Percentiles rank a stretch among this genome's conserved stretches.
phyloP scores from a whole-genome alignment of 2,113 vertebrate species.

The Nycticryphes semicollaris region DNA sequence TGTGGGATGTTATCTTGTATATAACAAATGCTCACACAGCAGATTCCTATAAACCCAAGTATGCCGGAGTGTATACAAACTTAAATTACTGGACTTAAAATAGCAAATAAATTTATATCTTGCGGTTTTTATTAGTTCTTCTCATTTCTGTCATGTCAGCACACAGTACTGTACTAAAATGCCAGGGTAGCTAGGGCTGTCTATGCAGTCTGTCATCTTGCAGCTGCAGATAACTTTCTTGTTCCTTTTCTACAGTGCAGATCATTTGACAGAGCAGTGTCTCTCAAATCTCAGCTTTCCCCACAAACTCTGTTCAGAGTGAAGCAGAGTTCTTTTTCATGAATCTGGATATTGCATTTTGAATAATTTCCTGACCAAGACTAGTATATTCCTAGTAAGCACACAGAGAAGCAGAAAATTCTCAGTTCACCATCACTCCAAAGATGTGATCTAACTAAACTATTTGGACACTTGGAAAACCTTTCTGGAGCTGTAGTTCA shows the following conservation, averaged over 20 bases:
- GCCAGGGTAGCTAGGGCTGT: neutral
- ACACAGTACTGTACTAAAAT: neutral
- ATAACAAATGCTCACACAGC: neutral
- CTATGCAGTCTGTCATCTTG: neutral
- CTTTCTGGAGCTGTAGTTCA: neutral
- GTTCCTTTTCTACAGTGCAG: neutral
- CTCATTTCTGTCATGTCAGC: neutral
- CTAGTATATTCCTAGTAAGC: neutral
- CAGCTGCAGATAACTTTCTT: slow-evolving; percentile 6
- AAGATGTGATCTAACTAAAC: neutral
- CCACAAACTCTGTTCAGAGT: neutral
- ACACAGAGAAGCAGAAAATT: neutral
- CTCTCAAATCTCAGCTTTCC: neutral
- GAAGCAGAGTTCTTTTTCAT: neutral
- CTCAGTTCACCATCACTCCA: neutral
- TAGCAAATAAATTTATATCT: neutral
- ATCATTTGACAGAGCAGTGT: neutral
- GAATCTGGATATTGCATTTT: neutral
- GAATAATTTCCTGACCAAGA: neutral
- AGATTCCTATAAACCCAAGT: neutral
- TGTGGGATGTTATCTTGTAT: neutral
- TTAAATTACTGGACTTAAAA: neutral
- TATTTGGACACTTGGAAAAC: neutral
- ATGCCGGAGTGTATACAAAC: neutral
- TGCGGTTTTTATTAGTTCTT: neutral